These are phyloP conservation scores for Thereva nobilitata DNA, from an alignment of 2,888 invertebrate genomes.

Conservation along the genomic window DNA sequence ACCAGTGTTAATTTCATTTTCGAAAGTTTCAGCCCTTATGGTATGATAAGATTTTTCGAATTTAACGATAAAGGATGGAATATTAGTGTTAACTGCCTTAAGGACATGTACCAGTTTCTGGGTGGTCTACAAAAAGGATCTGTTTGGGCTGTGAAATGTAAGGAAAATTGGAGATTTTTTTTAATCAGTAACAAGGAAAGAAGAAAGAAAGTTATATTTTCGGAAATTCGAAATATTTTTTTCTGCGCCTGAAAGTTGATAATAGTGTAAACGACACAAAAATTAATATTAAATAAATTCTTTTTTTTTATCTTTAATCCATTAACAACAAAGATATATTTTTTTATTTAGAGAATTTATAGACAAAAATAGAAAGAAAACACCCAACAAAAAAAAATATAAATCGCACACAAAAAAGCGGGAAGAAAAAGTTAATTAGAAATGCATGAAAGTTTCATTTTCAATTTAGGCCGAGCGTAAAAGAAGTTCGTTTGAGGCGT, in stretches of 20 bases:
- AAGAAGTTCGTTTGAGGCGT: too few relatives aligned
- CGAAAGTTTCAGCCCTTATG: conserved; percentile 50
- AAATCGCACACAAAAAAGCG: too few relatives aligned
- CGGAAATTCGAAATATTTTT: neutral
- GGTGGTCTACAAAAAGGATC: conserved; percentile 49
- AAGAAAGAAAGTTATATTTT: neutral
- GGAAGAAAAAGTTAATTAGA: too few relatives aligned
- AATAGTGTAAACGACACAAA: too few relatives aligned
- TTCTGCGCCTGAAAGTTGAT: neutral
- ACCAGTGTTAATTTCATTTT: conserved; percentile 51
- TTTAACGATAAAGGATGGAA: conserved; percentile 53
- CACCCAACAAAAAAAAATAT: too few relatives aligned
- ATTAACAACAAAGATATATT: too few relatives aligned
- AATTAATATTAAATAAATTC: too few relatives aligned
- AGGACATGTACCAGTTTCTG: conserved; percentile 50
- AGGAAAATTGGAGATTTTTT: conserved; percentile 35
- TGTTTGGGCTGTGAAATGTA: conserved; percentile 51
- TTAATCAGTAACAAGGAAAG: neutral
- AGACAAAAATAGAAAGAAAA: too few relatives aligned
- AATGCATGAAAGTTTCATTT: too few relatives aligned
- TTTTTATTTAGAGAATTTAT: too few relatives aligned
- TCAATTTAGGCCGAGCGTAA: too few relatives aligned
- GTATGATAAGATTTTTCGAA: conserved; percentile 50
- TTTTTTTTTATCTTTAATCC: too few relatives aligned
- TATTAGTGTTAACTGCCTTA: conserved; percentile 49